A percentile compares a stretch with the other conserved stretches of the same genome.
Evolutionary conservation across 2,113 vertebrate genomes (phyloP).

Genomic region (Callithrix jacchus): DNA sequence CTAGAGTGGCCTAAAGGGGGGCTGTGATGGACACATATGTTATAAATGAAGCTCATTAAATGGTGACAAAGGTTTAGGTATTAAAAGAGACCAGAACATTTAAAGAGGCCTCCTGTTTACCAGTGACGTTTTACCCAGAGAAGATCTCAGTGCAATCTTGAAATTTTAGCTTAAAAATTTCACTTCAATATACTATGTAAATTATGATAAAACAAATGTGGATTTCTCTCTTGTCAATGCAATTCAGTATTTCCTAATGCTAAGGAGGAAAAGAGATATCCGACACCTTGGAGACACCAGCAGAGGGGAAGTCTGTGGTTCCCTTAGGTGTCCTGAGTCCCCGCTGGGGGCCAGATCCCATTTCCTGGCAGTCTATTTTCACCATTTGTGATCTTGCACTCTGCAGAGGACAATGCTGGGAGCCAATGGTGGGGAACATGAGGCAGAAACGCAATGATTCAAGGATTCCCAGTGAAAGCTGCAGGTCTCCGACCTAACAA

Average conservation of each 20-base stretch:
- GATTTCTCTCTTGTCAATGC: not conserved
- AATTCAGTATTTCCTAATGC: not conserved
- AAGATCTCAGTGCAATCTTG: not conserved
- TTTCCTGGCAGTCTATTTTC: not conserved
- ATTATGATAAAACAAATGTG: not conserved
- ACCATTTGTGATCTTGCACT: not conserved
- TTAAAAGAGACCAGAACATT: not conserved
- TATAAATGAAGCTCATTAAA: too few relatives aligned
- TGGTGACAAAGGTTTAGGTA: too few relatives aligned
- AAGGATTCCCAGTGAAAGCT: not conserved
- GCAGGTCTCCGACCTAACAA: not conserved
- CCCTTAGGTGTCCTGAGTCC: not conserved
- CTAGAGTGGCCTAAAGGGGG: too few relatives aligned
- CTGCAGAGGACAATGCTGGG: not conserved
- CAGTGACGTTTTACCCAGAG: not conserved
- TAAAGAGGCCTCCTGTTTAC: not conserved
- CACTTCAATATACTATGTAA: not conserved
- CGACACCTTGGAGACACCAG: not conserved
- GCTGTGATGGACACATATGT: too few relatives aligned
- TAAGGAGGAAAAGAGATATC: not conserved
- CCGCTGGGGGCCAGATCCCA: fast-evolving
- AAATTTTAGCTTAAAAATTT: constrained; percentile 29
- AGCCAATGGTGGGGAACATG: not conserved
- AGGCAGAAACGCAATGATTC: not conserved
- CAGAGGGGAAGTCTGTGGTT: not conserved